Percentiles rank a stretch among this genome's conserved stretches.
These are phyloP conservation scores for Tragulus kanchil DNA, from an alignment of 2,113 vertebrate genomes.

Conservation along the genomic window DNA sequence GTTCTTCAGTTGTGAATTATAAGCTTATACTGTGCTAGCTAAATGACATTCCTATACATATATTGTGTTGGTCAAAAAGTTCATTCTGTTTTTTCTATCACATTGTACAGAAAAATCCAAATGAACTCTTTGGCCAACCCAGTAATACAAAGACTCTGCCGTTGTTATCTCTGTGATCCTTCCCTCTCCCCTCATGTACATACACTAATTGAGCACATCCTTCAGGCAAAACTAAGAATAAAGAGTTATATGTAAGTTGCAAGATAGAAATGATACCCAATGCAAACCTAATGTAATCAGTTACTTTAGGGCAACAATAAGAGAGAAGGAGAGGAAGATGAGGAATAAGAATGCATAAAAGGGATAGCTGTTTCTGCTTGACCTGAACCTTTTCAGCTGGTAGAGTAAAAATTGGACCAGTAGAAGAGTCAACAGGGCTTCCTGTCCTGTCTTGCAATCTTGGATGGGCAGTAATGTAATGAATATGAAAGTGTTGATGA, in stretches of 20 bases:
- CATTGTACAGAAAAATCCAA: neutral
- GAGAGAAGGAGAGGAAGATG: neutral
- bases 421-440: neutral
- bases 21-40: neutral
- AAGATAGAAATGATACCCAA: neutral
- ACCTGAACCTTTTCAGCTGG: neutral
- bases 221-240: neutral
- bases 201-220: neutral
- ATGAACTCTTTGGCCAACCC: neutral
- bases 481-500: neutral
- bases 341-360: neutral
- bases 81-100: neutral
- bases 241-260: fast-evolving
- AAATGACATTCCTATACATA: neutral
- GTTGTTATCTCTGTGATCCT: neutral
- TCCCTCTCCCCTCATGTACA: neutral
- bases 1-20: neutral
- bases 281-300: neutral
- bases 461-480: neutral
- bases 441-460: neutral
- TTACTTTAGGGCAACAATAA: neutral
- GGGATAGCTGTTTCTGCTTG: neutral
- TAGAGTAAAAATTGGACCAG: neutral
- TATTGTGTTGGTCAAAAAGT: neutral
- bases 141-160: neutral